Evolutionary conservation across 2,888 invertebrate species (phyloP).

Genomic region (Athalia rosae): DNA sequence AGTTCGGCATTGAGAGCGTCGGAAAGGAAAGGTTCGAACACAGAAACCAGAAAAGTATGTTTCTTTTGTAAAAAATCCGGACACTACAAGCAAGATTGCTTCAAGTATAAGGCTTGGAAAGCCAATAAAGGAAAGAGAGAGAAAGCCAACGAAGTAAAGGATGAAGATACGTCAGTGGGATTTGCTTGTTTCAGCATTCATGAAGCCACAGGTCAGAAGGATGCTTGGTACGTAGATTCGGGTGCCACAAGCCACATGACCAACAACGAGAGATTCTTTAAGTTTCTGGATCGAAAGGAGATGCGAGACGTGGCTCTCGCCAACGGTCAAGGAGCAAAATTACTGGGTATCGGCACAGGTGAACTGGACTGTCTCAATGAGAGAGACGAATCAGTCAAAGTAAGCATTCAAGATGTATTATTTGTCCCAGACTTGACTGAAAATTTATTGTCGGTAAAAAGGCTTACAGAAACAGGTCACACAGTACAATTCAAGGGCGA

Average conservation of each 20-base stretch:
- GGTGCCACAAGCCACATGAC: slow-evolving; percentile 55
- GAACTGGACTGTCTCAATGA: slow-evolving; percentile 40
- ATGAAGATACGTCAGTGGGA: slow-evolving; percentile 4
- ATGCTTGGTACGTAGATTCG: slow-evolving; percentile 52
- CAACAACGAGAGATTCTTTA: slow-evolving; percentile 49
- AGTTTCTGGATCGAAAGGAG: slow-evolving; percentile 28
- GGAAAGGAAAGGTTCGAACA: background rate
- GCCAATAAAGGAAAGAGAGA: slow-evolving; percentile 40
- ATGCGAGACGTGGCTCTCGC: slow-evolving; percentile 47
- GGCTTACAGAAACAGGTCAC: slow-evolving; percentile 47
- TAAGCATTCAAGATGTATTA: slow-evolving; percentile 51
- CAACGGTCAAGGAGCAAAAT: slow-evolving; percentile 48
- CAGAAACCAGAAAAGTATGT: slow-evolving; percentile 4
- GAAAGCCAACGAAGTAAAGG: slow-evolving; percentile 34
- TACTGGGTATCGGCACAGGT: slow-evolving; percentile 51
- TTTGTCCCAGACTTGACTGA: slow-evolving; percentile 52
- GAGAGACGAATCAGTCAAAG: slow-evolving; percentile 17
- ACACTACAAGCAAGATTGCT: slow-evolving; percentile 50
- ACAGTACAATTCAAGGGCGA: slow-evolving; percentile 48
- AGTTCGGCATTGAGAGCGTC: background rate
- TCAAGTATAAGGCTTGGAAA: slow-evolving; percentile 48
- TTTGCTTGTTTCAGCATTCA: background rate
- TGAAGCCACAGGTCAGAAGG: background rate
- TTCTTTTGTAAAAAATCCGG: slow-evolving; percentile 45
- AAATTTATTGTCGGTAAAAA: slow-evolving; percentile 53